Percentiles rank a stretch among this genome's conserved stretches.
phyloP scores from a whole-genome alignment of 1,140 invertebrate genomes.

The Polyergus mexicanus region DNA sequence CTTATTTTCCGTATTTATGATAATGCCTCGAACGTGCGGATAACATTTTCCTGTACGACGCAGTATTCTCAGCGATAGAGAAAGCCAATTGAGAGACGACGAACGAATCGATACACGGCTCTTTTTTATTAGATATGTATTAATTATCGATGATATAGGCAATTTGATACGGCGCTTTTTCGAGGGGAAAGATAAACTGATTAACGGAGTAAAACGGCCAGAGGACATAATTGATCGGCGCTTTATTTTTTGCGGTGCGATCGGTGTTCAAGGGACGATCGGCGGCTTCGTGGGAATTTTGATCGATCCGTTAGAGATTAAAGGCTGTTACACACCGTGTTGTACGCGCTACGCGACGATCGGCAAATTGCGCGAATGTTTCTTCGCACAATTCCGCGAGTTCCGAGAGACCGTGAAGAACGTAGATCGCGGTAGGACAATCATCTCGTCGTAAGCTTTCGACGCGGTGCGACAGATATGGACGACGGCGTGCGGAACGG shows the following conservation, averaged over 20 bases:
- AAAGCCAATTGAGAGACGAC: background rate
- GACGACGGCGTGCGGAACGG: slow-evolving; percentile 77
- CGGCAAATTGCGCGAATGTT: slow-evolving; percentile 6
- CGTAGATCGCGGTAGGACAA: background rate
- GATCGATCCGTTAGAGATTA: slow-evolving; percentile 76
- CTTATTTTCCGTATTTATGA: slow-evolving; percentile 43
- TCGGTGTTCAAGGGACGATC: slow-evolving; percentile 42
- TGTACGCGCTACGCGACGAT: slow-evolving; percentile 24
- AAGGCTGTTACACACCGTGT: slow-evolving; percentile 67
- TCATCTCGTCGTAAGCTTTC: slow-evolving; percentile 22
- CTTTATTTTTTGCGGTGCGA: slow-evolving; percentile 58
- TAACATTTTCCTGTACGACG: slow-evolving; percentile 21
- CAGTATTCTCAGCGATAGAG: background rate
- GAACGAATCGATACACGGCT: no score
- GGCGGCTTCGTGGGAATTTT: slow-evolving; percentile 56
- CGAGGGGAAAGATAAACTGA: slow-evolving; percentile 13
- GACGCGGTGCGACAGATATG: slow-evolving; percentile 74
- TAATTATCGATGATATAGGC: slow-evolving; percentile 8
- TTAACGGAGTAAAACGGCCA: slow-evolving; percentile 3
- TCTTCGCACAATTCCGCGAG: slow-evolving; percentile 17
- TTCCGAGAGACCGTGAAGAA: slow-evolving; percentile 32
- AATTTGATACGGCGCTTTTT: slow-evolving; percentile 6
- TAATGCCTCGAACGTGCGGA: slow-evolving; percentile 30
- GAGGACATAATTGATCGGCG: slow-evolving; percentile 47
- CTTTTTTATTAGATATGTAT: background rate